Conservation (phyloP, 2,113 vertebrate genomes). For the Paraplagusia blochii region DNA sequence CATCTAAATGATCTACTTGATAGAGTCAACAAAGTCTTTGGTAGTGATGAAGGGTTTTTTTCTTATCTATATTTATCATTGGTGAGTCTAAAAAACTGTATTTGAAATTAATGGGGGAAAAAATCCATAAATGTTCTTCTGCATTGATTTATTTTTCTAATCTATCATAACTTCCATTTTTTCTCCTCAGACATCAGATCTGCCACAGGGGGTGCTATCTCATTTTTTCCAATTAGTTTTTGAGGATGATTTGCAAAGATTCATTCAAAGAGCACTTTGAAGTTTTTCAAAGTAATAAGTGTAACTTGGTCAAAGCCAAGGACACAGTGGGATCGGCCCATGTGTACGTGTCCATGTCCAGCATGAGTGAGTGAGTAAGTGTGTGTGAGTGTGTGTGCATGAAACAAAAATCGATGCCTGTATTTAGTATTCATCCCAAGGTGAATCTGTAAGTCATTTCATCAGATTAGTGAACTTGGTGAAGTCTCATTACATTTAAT, state of each 20-base stretch:
- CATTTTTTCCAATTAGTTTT: slow-evolving; percentile 30
- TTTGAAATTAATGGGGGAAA: no score
- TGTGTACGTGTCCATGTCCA: not conserved
- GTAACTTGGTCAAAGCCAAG: slow-evolving; percentile 33
- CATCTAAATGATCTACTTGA: no score
- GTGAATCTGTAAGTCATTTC: slow-evolving; percentile 45
- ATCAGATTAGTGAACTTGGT: slow-evolving; percentile 57
- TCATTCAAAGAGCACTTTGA: slow-evolving; percentile 65
- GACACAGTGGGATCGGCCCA: not conserved
- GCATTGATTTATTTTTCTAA: not conserved
- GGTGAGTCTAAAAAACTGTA: no score
- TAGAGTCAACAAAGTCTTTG: no score
- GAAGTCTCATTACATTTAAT: slow-evolving; percentile 60
- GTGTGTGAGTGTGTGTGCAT: slow-evolving; percentile 1
- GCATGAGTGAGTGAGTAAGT: not conserved
- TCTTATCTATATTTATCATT: no score
- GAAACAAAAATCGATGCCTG: slow-evolving; percentile 28
- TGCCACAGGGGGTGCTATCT: slow-evolving; percentile 21
- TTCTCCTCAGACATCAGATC: not conserved
- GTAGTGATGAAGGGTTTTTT: no score
- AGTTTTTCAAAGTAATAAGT: slow-evolving; percentile 35
- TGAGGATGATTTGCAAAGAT: slow-evolving; percentile 42
- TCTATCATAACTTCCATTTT: not conserved
- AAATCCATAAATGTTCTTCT: not conserved
- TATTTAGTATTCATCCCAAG: slow-evolving; percentile 56